Base-by-base conservation (phyloP, 2,888 invertebrate genomes). In the Apamea crenata region DNA sequence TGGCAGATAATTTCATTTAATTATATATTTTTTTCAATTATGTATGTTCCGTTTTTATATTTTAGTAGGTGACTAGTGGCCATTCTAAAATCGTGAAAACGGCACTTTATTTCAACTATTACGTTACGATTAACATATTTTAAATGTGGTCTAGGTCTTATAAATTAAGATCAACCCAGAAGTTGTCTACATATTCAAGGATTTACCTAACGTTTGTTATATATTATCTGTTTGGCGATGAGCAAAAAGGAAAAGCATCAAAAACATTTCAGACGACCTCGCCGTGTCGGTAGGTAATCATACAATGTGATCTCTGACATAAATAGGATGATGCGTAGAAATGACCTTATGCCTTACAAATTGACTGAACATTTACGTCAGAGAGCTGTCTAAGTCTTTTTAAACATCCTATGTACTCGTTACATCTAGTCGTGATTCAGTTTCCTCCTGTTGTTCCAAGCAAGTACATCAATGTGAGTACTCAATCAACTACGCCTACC, bases 301-400 rank as follows among this genome's bases (percentile, higher is more conserved):
- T 80, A 74, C 61, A 72, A 36, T 74, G 6, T 74, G 68, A 85
- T 84, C 81, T 85, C 68, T 81, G 81, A 81, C 85, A 77, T 73
- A 84, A 77, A 77, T 81, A 71, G 12, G 53, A 81, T 77, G 83
- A 81, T 71, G 74, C 44, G 71, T 65, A 74, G 47, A 77, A 81
- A 84, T 77, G 61, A 80, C 77, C 84, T 77, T 71, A 77, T 18
- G 67, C 50, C 36, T 66, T 74, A 81, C 68, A 68, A 81, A 81
- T 74, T 69, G 59, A 75, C 68, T 21, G 40, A 61, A 74, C 16
- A 63, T 25, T 72, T 84, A 72, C 77, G n/a, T 68, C 63, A 77
- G 36, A 4, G 12, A 36, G 8, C 25, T 59, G 56, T 69, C 56
- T 29, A 44, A n/a, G 18, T 12, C 2, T 36, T 71, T 36, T 47